Percentiles rank a stretch among this genome's conserved stretches.
These are phyloP conservation scores for Tetheella fluctuosa DNA, from an alignment of 2,888 invertebrate genomes.

Conservation along the genomic window DNA sequence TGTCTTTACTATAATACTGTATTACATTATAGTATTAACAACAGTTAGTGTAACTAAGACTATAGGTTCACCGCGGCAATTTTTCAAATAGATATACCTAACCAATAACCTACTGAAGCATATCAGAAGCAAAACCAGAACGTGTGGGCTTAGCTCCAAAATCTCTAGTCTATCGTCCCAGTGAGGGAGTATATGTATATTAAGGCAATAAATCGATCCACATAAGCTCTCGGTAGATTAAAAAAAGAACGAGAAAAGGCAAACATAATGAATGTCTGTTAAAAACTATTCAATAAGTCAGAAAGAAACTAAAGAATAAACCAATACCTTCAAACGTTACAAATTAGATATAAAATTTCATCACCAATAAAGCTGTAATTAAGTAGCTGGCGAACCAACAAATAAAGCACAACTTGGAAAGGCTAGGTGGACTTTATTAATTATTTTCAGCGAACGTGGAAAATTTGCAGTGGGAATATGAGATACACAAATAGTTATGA, in stretches of 20 bases:
- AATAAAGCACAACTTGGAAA: conserved; percentile 41
- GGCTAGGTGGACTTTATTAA: conserved; percentile 42
- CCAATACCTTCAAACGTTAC: neutral
- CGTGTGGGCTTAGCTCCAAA: neutral
- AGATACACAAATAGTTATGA: conserved; percentile 24
- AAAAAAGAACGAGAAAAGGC: no score
- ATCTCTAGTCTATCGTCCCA: neutral
- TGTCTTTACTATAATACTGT: no score
- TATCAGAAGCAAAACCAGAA: neutral
- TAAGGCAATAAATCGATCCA: no score
- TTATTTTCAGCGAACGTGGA: conserved; percentile 44
- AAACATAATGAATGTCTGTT: neutral
- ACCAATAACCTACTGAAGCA: neutral
- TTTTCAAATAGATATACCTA: no score
- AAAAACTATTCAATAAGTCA: neutral
- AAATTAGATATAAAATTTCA: conserved; percentile 20
- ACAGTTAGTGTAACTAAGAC: no score
- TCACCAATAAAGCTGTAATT: conserved; percentile 37
- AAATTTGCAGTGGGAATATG: conserved; percentile 32
- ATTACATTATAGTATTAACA: no score
- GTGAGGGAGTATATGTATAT: no score
- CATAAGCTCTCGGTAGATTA: no score
- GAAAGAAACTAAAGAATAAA: neutral
- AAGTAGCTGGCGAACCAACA: conserved; percentile 37
- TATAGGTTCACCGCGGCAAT: no score